Percentiles rank a stretch among this genome's conserved stretches.
Conservation (phyloP, 2,888 invertebrate genomes). For the Sussaba pulchella region DNA sequence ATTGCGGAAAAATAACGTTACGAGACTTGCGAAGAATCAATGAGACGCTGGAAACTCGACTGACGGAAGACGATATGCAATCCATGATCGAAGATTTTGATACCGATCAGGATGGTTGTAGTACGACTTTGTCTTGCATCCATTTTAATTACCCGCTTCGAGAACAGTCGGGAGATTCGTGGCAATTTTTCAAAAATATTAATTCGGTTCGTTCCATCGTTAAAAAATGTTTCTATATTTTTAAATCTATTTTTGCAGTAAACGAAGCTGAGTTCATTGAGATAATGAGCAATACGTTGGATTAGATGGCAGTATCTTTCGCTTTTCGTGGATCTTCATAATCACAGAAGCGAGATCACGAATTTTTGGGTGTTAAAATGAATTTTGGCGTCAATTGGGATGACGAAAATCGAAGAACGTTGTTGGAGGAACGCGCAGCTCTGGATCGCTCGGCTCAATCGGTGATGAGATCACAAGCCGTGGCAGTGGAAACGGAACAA, state of each 20-base stretch:
- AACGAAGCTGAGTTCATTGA: slow-evolving; percentile 71
- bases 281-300: slow-evolving; percentile 62
- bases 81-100: slow-evolving; percentile 78
- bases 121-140: slow-evolving; percentile 62
- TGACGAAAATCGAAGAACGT: slow-evolving; percentile 86
- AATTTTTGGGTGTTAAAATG: slow-evolving; percentile 72
- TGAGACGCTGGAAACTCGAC: slow-evolving; percentile 65
- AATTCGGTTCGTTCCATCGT: neutral
- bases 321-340: neutral
- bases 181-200: neutral
- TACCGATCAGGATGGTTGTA: slow-evolving; percentile 71
- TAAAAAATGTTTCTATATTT: slow-evolving; percentile 4
- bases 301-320: slow-evolving; percentile 21
- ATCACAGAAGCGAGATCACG: neutral
- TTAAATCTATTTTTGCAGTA: slow-evolving; percentile 64
- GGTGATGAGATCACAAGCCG: slow-evolving; percentile 89
- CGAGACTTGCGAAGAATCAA: slow-evolving; percentile 72
- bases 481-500: slow-evolving; percentile 92
- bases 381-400: slow-evolving; percentile 84
- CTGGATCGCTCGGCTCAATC: slow-evolving; percentile 88
- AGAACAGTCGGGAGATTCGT: neutral
- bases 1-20: slow-evolving; percentile 69
- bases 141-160: neutral
- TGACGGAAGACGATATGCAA: slow-evolving; percentile 74
- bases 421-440: slow-evolving; percentile 86